Evolutionary conservation across 2,888 invertebrate species (phyloP).

Genomic region (Maniola hyperantus): DNA sequence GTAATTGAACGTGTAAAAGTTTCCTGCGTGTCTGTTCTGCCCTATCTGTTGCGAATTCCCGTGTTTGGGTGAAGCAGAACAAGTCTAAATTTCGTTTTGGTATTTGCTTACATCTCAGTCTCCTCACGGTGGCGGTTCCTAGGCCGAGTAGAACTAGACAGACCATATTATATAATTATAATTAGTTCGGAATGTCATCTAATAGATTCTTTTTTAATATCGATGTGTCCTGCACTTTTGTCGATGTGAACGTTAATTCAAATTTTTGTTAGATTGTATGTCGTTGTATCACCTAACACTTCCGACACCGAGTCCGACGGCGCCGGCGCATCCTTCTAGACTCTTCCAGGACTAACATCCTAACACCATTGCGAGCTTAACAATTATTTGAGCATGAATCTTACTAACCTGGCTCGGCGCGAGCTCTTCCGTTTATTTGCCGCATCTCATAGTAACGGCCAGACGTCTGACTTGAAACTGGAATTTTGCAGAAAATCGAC

Average conservation of each 20-base stretch:
- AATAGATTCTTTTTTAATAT: conserved; percentile 70
- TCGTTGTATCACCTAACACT: conserved; percentile 80
- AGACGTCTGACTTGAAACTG: conserved; percentile 77
- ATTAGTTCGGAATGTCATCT: conserved; percentile 79
- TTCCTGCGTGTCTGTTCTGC: conserved; percentile 73
- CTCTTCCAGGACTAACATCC: conserved; percentile 76
- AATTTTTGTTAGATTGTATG: conserved; percentile 78
- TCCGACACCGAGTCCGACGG: conserved; percentile 46
- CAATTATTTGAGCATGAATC: conserved; percentile 79
- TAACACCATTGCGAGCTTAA: conserved; percentile 81
- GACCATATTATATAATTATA: conserved; percentile 43
- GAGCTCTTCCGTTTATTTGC: conserved; percentile 74
- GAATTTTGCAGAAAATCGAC: conserved; percentile 83
- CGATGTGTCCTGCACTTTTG: conserved; percentile 68
- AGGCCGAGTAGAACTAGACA: conserved; percentile 76
- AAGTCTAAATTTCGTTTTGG: conserved; percentile 83
- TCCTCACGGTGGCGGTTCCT: conserved; percentile 79
- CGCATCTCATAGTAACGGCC: conserved; percentile 74
- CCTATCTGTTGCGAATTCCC: conserved; percentile 53
- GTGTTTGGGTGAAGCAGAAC: conserved; percentile 73
- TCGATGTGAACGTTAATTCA: conserved; percentile 73
- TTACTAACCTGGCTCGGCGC: conserved; percentile 78
- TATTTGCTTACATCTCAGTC: conserved; percentile 76
- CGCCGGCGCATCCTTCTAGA: conserved; percentile 68
- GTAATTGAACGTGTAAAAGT: conserved; percentile 48